phyloP scores from a whole-genome alignment of 2,888 invertebrate species.

The Agonum fuliginosum region DNA sequence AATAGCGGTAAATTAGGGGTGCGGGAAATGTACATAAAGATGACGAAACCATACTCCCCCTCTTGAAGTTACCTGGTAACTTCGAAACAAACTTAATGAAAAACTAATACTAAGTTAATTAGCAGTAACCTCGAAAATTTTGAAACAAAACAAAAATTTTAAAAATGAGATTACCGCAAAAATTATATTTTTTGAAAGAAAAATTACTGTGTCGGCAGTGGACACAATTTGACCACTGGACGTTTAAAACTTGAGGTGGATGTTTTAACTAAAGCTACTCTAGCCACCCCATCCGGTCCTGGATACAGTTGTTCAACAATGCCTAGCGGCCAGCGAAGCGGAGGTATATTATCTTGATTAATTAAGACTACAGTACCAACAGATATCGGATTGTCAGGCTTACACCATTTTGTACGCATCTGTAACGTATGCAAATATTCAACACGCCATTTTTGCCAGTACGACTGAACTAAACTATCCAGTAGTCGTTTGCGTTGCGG shows the following conservation, averaged over 20 bases:
- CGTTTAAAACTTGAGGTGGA: not conserved
- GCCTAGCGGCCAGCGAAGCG: slow-evolving; percentile 25
- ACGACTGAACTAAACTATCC: slow-evolving; percentile 9
- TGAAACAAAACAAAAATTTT: too few species aligned
- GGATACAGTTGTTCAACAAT: not conserved
- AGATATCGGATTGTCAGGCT: not conserved
- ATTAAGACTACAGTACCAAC: slow-evolving; percentile 18
- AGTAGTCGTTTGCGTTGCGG: not conserved
- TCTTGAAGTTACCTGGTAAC: too few species aligned
- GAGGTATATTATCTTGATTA: too few species aligned
- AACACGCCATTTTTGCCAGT: slow-evolving; percentile 30
- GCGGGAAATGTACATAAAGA: too few species aligned
- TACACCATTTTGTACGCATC: slow-evolving; percentile 18
- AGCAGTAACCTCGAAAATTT: too few species aligned
- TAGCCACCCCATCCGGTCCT: slow-evolving; percentile 27
- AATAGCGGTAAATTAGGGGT: too few species aligned
- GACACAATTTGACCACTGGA: slow-evolving; percentile 44
- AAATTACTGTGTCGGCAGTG: slow-evolving; percentile 32
- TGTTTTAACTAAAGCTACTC: slow-evolving; percentile 23
- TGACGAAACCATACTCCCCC: too few species aligned
- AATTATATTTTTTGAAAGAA: too few species aligned
- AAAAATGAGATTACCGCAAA: too few species aligned
- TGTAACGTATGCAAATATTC: slow-evolving; percentile 35
- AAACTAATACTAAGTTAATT: too few species aligned
- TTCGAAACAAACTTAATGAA: too few species aligned